These are phyloP conservation scores for Tympanoctomys barrerae DNA, from an alignment of 2,797 vertebrate genomes.

Conservation along the genomic window DNA sequence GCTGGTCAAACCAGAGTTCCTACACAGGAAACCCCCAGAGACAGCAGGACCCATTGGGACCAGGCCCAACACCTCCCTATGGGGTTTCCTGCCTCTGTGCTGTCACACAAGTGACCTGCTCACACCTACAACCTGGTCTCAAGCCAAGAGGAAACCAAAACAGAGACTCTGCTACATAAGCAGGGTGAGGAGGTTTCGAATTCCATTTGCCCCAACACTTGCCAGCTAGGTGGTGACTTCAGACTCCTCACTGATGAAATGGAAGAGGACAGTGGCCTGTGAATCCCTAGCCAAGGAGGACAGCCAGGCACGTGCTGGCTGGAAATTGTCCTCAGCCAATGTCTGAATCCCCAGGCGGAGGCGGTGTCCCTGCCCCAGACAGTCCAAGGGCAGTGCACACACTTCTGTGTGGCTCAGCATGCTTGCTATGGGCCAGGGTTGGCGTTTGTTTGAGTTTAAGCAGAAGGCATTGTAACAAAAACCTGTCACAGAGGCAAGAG, in stretches of 20 bases:
- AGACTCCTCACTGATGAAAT: background rate
- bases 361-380: background rate
- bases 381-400: background rate
- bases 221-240: background rate
- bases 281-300: background rate
- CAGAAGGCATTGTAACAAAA: conserved; percentile 28
- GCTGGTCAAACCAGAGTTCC: background rate
- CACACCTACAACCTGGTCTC: background rate
- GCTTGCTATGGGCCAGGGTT: background rate
- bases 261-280: too few relatives aligned
- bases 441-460: background rate
- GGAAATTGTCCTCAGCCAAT: background rate
- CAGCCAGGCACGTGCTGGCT: background rate
- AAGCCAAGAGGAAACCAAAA: background rate
- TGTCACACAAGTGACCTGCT: background rate
- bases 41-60: background rate
- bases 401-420: background rate
- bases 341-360: background rate
- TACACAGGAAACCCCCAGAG: background rate
- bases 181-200: background rate
- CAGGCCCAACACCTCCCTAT: background rate
- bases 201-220: background rate
- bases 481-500: background rate
- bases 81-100: background rate
- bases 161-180: background rate